These are phyloP conservation scores for Sialis fuliginosa DNA, from an alignment of 2,888 invertebrate species.

Conservation along the genomic window DNA sequence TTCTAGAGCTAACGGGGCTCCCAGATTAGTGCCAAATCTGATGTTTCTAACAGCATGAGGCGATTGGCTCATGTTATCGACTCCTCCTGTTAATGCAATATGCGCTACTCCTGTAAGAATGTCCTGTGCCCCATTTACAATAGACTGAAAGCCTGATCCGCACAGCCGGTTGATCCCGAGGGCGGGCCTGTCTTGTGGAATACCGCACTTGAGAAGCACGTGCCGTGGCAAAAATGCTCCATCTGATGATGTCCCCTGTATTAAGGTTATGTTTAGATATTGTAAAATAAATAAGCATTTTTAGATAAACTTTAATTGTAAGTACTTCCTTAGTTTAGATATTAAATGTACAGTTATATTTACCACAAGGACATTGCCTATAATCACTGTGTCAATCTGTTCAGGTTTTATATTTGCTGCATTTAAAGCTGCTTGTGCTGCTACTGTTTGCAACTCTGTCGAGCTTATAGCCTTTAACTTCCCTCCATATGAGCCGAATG, in stretches of 20 bases:
- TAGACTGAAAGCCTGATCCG: slow-evolving; percentile 93
- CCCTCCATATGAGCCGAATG: slow-evolving; percentile 92
- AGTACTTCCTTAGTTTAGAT: neutral
- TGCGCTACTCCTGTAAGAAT: slow-evolving; percentile 70
- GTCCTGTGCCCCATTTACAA: slow-evolving; percentile 85
- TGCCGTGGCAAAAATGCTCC: slow-evolving; percentile 78
- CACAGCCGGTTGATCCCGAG: slow-evolving; percentile 84
- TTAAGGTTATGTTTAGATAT: neutral
- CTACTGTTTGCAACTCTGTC: slow-evolving; percentile 65
- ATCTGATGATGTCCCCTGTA: slow-evolving; percentile 57
- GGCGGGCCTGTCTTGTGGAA: slow-evolving; percentile 72
- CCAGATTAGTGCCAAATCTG: slow-evolving; percentile 77
- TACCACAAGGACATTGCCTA: slow-evolving; percentile 80
- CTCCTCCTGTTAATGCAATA: slow-evolving; percentile 78
- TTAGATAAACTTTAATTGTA: neutral
- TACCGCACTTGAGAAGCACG: slow-evolving; percentile 65
- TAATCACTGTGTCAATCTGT: slow-evolving; percentile 69
- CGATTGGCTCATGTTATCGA: slow-evolving; percentile 89
- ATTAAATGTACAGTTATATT: slow-evolving; percentile 19
- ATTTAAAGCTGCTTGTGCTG: slow-evolving; percentile 60
- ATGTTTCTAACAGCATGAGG: slow-evolving; percentile 73
- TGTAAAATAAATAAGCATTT: neutral
- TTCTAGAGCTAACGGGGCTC: slow-evolving; percentile 59
- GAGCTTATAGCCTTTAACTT: slow-evolving; percentile 54
- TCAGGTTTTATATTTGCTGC: slow-evolving; percentile 70